phyloP scores from a whole-genome alignment of 1,140 invertebrate genomes.

The Manduca sexta region DNA sequence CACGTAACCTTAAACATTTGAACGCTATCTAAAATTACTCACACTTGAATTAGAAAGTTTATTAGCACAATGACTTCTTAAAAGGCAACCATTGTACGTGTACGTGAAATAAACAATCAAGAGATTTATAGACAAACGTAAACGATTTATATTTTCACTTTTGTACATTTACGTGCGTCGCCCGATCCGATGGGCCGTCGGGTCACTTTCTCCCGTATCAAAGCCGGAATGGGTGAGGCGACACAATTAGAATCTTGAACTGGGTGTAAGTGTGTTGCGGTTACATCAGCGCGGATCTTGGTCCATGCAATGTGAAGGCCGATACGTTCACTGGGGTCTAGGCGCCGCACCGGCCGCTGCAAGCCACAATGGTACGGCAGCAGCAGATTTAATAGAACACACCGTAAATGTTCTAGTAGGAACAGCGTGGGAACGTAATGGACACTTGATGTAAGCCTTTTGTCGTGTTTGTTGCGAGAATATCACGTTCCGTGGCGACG shows the following conservation, averaged over 20 bases:
- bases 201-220: slow-evolving; percentile 4
- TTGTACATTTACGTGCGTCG: slow-evolving; percentile 1
- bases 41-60: too few relatives aligned
- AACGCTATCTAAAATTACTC: too few relatives aligned
- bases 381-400: not conserved
- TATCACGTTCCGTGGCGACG: too few relatives aligned
- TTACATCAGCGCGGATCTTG: slow-evolving; percentile 6
- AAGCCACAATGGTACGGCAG: slow-evolving; percentile 1
- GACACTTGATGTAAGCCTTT: not conserved
- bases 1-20: too few relatives aligned
- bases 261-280: not conserved
- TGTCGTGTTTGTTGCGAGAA: too few relatives aligned
- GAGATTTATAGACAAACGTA: not conserved
- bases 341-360: slow-evolving; percentile 13
- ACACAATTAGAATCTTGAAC: slow-evolving; percentile 1
- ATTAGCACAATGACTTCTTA: too few relatives aligned
- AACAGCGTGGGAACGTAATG: not conserved
- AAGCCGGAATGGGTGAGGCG: slow-evolving; percentile 2
- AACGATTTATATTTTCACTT: slow-evolving; percentile 6
- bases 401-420: not conserved
- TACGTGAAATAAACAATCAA: too few relatives aligned
- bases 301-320: slow-evolving; percentile 51
- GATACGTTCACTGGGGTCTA: slow-evolving; percentile 41
- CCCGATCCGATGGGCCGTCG: not conserved
- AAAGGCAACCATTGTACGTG: too few relatives aligned